Evolutionary conservation across 2,113 vertebrate genomes (phyloP), one percentile per base, ranked within the genome.

Genomic region (Noctilio leporinus): DNA sequence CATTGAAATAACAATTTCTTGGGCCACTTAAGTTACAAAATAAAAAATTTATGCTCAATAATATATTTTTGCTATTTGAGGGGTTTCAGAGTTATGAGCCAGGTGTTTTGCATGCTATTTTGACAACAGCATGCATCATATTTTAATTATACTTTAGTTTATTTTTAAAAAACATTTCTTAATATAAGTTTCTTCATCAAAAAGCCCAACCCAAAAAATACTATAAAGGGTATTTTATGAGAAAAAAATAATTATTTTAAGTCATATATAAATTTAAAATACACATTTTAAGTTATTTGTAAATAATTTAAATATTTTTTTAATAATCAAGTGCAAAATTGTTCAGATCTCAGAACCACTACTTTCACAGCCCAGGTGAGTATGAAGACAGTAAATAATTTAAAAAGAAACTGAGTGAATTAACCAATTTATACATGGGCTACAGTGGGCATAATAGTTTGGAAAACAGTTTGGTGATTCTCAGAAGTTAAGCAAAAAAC

Each of bases 271-370:
- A 83, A 93, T 86, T 93, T 86, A 67, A 88, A 94, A 75, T 4
- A 81, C 55, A 65, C 5, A 72, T 78, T 73, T 92, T 75, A 81
- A 82, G 35, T 45, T 30, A 75, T 15, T 65, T 49, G 67, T 43
- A 76, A 83, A 93, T 86, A n/a, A n/a, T 93, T 86, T 62, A 88
- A 94, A 75, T 4, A 81, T 65, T 78, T 73, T 95, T 86, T 72
- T 83, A 94, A 92, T 59, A 78, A 38, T 33, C 72, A 94, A 93
- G 89, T 65, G 33, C 17, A 92, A 86, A 91, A 65, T 1, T 45
- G 26, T 55, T 75, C 38, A 70, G 33, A 78, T n/a, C 35, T 89
- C 73, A 59, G 24, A 81, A 87, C 11, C 28, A 75, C 51, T 57
- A 38, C 20, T 70, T 76, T 72, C 62, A 91, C 30, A 67, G 43